Percentiles rank a stretch among this genome's conserved stretches.
phyloP scores from a whole-genome alignment of 2,888 invertebrate genomes.

The Euphydryas editha region DNA sequence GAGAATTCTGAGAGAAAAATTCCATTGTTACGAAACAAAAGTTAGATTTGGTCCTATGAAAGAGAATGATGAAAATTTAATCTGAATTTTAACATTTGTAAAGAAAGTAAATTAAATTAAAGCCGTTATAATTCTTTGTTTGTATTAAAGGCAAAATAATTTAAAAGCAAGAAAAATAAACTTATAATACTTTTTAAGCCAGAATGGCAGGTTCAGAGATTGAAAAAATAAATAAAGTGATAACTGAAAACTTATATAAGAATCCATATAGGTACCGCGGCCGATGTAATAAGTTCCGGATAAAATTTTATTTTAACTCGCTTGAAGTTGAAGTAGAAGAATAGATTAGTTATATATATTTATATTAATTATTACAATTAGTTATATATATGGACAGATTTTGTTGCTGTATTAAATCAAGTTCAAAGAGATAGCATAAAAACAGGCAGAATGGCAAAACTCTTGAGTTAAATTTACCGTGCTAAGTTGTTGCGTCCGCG shows the following conservation, averaged over 20 bases:
- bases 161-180: too few species aligned
- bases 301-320: too few species aligned
- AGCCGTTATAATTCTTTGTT: neutral
- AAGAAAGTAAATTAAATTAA: neutral
- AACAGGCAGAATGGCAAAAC: neutral
- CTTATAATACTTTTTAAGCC: too few species aligned
- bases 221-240: too few species aligned
- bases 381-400: neutral
- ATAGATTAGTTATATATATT: too few species aligned
- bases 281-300: too few species aligned
- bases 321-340: too few species aligned
- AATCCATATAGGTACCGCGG: too few species aligned
- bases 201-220: too few species aligned
- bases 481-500: neutral
- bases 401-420: neutral
- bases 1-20: slow-evolving; percentile 1
- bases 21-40: slow-evolving; percentile 15
- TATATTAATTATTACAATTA: too few species aligned
- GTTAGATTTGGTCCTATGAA: slow-evolving; percentile 2
- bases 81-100: neutral
- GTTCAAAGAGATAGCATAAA: neutral
- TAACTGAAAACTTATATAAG: too few species aligned
- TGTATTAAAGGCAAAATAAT: too few species aligned
- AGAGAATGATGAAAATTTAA: slow-evolving; percentile 3
- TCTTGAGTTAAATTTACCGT: neutral